These are phyloP conservation scores for Achroia grisella DNA, from an alignment of 1,140 invertebrate species.

Conservation along the genomic window DNA sequence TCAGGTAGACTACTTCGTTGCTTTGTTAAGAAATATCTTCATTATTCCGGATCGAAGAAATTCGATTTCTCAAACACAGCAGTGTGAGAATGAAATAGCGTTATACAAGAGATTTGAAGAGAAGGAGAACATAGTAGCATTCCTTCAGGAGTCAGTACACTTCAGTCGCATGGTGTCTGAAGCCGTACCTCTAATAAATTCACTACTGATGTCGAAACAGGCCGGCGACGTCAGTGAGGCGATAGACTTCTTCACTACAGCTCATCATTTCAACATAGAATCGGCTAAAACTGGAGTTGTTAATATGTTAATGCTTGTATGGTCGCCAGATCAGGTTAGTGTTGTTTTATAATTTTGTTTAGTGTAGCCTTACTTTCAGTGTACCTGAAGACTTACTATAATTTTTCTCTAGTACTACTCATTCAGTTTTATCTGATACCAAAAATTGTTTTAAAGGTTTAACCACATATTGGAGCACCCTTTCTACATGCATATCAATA, in stretches of 20 bases:
- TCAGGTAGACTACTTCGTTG: constrained; percentile 64
- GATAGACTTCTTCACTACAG: constrained; percentile 87
- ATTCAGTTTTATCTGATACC: no score
- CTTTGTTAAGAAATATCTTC: constrained; percentile 57
- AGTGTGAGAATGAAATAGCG: constrained; percentile 57
- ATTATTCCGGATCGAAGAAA: constrained; percentile 46
- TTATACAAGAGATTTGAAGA: constrained; percentile 62
- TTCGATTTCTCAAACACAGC: constrained; percentile 34
- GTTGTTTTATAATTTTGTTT: neutral
- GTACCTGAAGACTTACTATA: no score
- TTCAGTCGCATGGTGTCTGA: constrained; percentile 81
- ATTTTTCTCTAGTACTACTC: no score
- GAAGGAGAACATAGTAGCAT: constrained; percentile 72
- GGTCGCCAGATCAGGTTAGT: constrained; percentile 77
- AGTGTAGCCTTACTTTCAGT: no score
- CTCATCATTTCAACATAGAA: constrained; percentile 84
- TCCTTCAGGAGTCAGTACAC: constrained; percentile 77
- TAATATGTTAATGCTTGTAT: constrained; percentile 85
- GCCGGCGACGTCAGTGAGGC: constrained; percentile 87
- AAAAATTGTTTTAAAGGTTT: no score
- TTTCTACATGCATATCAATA: no score
- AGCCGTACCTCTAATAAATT: constrained; percentile 81
- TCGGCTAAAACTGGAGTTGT: constrained; percentile 81
- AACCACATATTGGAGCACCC: no score
- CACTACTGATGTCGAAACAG: constrained; percentile 83